Percentiles rank a stretch among this genome's conserved stretches.
Evolutionary conservation across 2,113 vertebrate species (phyloP).

Genomic region (Athene cunicularia): DNA sequence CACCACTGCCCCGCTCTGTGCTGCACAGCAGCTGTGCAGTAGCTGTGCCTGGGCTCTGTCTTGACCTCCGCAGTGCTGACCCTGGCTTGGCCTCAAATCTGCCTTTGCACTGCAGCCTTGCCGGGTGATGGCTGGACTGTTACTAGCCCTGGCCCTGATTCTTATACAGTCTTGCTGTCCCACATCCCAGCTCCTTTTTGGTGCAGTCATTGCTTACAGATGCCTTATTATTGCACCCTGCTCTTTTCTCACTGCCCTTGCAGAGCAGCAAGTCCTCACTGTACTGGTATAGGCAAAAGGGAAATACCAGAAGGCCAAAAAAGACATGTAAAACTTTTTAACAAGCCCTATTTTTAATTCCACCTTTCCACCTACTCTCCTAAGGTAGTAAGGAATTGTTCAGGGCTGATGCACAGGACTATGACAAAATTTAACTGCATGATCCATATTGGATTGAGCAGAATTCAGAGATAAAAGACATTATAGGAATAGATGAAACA

Average conservation of each 20-base stretch:
- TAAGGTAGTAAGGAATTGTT: not conserved
- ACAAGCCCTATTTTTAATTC: not conserved
- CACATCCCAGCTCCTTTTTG: not conserved
- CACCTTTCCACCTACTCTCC: not conserved
- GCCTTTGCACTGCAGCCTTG: not conserved
- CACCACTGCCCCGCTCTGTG: rapidly evolving
- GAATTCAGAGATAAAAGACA: not conserved
- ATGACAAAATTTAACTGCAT: not conserved
- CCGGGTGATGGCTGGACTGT: rapidly evolving
- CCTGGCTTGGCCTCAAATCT: not conserved
- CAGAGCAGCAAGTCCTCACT: not conserved
- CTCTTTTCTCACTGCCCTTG: not conserved
- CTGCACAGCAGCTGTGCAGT: not conserved
- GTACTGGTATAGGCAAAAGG: not conserved
- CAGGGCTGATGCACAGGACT: not conserved
- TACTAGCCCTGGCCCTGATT: not conserved
- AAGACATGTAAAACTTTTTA: not conserved
- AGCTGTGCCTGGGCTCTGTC: not conserved
- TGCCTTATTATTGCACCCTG: not conserved
- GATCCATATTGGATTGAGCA: not conserved
- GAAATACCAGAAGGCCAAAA: not conserved
- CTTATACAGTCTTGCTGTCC: not conserved
- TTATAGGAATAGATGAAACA: not conserved
- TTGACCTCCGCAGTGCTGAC: not conserved
- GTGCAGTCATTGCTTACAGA: not conserved